Conservation (phyloP, 2,888 invertebrate species). For the Sisyra terminalis region DNA sequence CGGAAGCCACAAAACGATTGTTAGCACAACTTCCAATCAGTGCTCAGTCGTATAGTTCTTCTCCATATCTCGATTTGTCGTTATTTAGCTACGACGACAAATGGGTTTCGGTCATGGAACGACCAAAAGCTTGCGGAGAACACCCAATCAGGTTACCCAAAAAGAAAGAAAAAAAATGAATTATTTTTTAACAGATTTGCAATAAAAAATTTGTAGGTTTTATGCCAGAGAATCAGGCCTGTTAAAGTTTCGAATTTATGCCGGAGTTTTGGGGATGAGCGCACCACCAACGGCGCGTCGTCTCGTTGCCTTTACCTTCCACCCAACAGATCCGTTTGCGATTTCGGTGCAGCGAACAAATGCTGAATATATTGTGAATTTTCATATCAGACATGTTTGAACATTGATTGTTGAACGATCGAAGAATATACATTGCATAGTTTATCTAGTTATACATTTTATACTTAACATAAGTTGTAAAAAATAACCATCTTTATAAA, state of each 20-base stretch:
- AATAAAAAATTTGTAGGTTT: conserved; percentile 56
- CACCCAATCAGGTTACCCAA: conserved; percentile 89
- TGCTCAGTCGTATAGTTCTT: conserved; percentile 83
- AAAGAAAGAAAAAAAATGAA: too few relatives aligned
- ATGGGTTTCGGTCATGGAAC: conserved; percentile 88
- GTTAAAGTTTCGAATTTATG: conserved; percentile 54
- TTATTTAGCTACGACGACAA: conserved; percentile 92
- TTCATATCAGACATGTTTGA: conserved; percentile 60
- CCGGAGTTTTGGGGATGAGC: conserved; percentile 44
- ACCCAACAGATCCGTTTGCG: conserved; percentile 90
- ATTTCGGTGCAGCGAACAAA: conserved; percentile 89
- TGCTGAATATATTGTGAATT: conserved; percentile 86
- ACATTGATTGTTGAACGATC: too few relatives aligned
- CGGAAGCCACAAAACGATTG: conserved; percentile 77
- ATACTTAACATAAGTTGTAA: too few relatives aligned
- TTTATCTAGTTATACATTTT: too few relatives aligned
- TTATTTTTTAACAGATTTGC: too few relatives aligned
- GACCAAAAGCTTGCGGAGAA: conserved; percentile 85
- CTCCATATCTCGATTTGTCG: conserved; percentile 83
- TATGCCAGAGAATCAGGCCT: conserved; percentile 67
- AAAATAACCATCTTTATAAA: too few relatives aligned
- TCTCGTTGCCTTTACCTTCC: conserved; percentile 88
- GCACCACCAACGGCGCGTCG: conserved; percentile 53
- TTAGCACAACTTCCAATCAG: conserved; percentile 85
- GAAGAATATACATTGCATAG: too few relatives aligned